Evolutionary conservation across 2,888 invertebrate genomes (phyloP).

Genomic region (Clivina fossor): DNA sequence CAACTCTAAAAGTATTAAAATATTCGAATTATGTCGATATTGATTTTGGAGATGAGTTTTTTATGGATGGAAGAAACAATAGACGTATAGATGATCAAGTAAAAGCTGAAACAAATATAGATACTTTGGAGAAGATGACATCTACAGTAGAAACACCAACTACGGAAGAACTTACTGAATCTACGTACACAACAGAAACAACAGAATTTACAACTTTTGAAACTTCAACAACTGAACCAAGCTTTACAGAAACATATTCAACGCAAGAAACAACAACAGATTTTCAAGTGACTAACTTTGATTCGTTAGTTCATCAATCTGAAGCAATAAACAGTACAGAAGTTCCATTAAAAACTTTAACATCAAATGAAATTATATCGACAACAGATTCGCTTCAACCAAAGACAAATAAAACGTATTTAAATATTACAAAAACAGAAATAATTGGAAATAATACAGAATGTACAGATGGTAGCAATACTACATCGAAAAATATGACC

Average conservation of each 20-base stretch:
- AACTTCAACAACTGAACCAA: conserved; percentile 34
- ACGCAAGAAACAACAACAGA: conserved; percentile 5
- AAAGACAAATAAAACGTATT: conserved; percentile 20
- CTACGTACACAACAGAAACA: conserved; percentile 42
- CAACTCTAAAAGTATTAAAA: conserved; percentile 12
- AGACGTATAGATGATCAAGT: conserved; percentile 40
- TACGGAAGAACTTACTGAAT: no score
- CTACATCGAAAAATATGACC: conserved; percentile 3
- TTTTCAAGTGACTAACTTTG: no score
- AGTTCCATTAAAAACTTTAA: no score
- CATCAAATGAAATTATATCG: neutral
- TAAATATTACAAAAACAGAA: conserved; percentile 22
- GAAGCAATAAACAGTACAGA: no score
- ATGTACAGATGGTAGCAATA: conserved; percentile 11
- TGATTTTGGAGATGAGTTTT: conserved; percentile 39
- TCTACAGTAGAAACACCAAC: no score
- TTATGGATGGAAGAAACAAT: conserved; percentile 42
- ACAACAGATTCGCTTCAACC: neutral
- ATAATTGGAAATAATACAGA: conserved; percentile 20
- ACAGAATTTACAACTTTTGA: conserved; percentile 41
- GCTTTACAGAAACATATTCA: conserved; percentile 15
- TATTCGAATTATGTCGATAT: conserved; percentile 37
- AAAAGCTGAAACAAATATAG: no score
- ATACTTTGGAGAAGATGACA: no score
- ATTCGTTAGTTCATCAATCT: no score